Evolutionary conservation across 2,797 vertebrate genomes (phyloP), one percentile per base, ranked within the genome.

Genomic region (Galagoides demidoff): DNA sequence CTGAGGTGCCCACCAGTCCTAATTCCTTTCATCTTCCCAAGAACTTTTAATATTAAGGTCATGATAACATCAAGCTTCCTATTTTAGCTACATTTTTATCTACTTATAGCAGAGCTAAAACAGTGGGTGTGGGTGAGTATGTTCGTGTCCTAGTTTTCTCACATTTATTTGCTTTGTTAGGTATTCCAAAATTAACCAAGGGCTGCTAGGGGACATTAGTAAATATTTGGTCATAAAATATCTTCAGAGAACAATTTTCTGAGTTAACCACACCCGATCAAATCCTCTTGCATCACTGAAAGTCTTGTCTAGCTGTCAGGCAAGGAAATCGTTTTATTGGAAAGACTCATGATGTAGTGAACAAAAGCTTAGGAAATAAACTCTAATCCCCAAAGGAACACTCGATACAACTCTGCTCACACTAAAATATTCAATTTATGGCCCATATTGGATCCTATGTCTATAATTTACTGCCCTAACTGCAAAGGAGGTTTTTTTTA

Each of bases 401-500:
- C 94, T 96, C 90, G 55, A 85, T 93, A 77, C 95, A 90, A 71
- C 85, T 92, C 97, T 63, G 68, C 81, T 73, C 92, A 92, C 81
- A 94, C 92, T 95, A 94, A 97, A 95, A 97, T 98, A 94, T 89
- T 97, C 98, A 96, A 96, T 94, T 97, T 97, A 98, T 84, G 17
- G 94, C 96, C 97, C 94, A 37, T 95, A 49, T 97, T 3, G 85
- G 84, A 73, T 82, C 93, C 95, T 92, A 84, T 96, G 95, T 90
- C 93, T 97, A 90, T 98, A 97, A 98, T 97, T 95, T 73, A 96
- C 86, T 98, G 95, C 95, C 96, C 94, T 97, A 97, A 98, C 92
- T 97, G 96, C 97, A 85, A 89, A 96, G 94, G 93, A 91, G 89
- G 87, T 10, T 49, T 95, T 95, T 97, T 96, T 95, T 70, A 96